These are phyloP conservation scores for Metridium senile DNA, from an alignment of 92 coral and sea anemone genomes.

Conservation along the genomic window DNA sequence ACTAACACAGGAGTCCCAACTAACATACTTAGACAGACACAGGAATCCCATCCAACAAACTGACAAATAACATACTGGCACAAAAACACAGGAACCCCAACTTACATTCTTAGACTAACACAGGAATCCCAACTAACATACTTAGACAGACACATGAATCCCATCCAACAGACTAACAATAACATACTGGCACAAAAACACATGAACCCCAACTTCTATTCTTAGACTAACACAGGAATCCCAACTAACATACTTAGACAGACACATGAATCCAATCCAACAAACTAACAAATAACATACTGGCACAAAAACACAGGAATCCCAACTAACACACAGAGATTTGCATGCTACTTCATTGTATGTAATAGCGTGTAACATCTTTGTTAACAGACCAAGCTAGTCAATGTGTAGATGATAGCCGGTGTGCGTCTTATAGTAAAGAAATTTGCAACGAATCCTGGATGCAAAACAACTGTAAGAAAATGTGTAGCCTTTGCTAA, in stretches of 20 bases:
- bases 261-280: background rate
- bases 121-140: too few species aligned
- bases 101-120: too few species aligned
- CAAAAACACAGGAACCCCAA: too few species aligned
- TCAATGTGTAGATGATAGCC: slow-evolving; percentile 53
- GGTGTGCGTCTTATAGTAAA: slow-evolving; percentile 45
- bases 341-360: too few species aligned
- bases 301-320: slow-evolving; percentile 3
- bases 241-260: background rate
- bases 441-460: slow-evolving; percentile 64
- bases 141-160: too few species aligned
- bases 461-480: slow-evolving; percentile 85
- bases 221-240: slow-evolving; percentile 1
- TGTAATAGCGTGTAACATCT: background rate
- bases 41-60: too few species aligned
- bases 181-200: too few species aligned
- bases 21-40: too few species aligned
- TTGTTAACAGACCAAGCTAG: slow-evolving; percentile 12
- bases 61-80: too few species aligned
- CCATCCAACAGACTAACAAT: too few species aligned
- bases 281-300: background rate
- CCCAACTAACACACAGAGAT: background rate
- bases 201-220: too few species aligned
- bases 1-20: too few species aligned
- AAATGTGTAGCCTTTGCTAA: slow-evolving; percentile 80